Evolutionary conservation across 2,113 vertebrate genomes (phyloP).

Genomic region (Cranoglanis bouderius): DNA sequence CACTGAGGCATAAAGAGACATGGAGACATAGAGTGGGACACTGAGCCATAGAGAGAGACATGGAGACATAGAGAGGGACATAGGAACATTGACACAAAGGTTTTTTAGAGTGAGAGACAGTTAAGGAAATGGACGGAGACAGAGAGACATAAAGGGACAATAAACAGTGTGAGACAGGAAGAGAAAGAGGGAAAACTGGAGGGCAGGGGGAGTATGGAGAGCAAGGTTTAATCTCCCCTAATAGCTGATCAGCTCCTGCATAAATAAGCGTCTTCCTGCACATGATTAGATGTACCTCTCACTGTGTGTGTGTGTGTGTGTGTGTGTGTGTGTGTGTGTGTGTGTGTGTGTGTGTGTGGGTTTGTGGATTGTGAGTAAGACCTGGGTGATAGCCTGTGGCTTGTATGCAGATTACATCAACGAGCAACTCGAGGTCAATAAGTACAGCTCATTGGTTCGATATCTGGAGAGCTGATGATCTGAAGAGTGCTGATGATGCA

Average conservation of each 20-base stretch:
- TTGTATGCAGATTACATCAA: constrained; percentile 35
- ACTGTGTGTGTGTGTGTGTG: constrained; percentile 20
- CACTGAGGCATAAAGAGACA: no score
- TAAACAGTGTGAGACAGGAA: neutral
- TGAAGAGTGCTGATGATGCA: constrained; percentile 54
- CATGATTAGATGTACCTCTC: constrained; percentile 34
- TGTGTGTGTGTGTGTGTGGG: constrained; percentile 13
- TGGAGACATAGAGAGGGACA: neutral
- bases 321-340: constrained; percentile 38
- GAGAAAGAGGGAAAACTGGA: neutral
- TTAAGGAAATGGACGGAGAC: neutral
- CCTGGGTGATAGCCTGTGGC: constrained; percentile 17
- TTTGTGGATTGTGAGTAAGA: neutral
- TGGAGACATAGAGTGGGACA: no score
- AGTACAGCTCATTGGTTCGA: constrained; percentile 51
- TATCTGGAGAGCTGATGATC: constrained; percentile 56
- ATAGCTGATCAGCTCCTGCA: constrained; percentile 38
- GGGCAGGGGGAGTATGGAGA: constrained; percentile 18
- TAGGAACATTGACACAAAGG: neutral
- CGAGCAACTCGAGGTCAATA: constrained; percentile 32
- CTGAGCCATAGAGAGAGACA: neutral
- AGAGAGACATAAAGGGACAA: neutral
- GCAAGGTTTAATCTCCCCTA: constrained; percentile 29
- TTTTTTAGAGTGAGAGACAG: neutral
- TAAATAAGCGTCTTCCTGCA: constrained; percentile 41